Percentiles rank a stretch among this genome's conserved stretches.
Evolutionary conservation across 2,797 vertebrate species (phyloP).

Genomic region (Lacerta bilineata): DNA sequence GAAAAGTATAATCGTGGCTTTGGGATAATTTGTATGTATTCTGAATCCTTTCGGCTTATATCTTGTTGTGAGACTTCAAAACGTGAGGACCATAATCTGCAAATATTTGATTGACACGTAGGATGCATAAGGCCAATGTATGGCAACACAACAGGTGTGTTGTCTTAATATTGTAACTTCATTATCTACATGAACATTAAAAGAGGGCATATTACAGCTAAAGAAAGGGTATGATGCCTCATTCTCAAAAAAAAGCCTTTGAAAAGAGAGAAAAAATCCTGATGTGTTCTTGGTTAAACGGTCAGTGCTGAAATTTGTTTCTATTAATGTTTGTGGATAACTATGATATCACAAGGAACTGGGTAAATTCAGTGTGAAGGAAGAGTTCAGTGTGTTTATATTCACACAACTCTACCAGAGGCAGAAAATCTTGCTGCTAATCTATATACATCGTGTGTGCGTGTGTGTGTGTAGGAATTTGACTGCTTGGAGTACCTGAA

Average conservation of each 20-base stretch:
- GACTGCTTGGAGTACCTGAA: conserved; percentile 21
- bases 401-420: background rate
- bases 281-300: background rate
- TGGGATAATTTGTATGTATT: conserved; percentile 70
- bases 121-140: conserved; percentile 71
- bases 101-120: conserved; percentile 69
- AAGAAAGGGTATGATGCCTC: background rate
- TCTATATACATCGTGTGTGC: background rate
- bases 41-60: conserved; percentile 73
- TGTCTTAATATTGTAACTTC: conserved; percentile 69
- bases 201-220: conserved; percentile 60
- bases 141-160: conserved; percentile 68
- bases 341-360: conserved; percentile 64
- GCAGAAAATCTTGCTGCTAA: background rate
- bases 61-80: conserved; percentile 77
- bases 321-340: conserved; percentile 65
- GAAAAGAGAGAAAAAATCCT: background rate
- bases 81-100: conserved; percentile 63
- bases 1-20: conserved; percentile 72
- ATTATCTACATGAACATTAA: conserved; percentile 52
- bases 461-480: background rate
- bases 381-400: conserved; percentile 58
- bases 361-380: conserved; percentile 60
- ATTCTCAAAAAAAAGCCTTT: conserved; percentile 13
- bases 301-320: conserved; percentile 59